Evolutionary conservation across 1,140 invertebrate species (phyloP).

Genomic region (Choristoneura fumiferana): DNA sequence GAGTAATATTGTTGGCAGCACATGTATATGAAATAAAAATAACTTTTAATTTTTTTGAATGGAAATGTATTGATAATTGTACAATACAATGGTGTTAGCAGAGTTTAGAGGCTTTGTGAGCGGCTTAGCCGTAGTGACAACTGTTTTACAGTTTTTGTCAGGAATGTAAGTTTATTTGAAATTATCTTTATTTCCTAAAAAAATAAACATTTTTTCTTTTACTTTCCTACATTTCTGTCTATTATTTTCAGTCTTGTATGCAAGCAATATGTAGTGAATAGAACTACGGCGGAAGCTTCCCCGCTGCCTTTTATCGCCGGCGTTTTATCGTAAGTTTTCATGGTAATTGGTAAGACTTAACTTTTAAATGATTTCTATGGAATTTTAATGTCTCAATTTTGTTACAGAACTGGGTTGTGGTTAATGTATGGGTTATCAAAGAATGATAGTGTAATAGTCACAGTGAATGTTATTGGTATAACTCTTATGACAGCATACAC

Average conservation of each 20-base stretch:
- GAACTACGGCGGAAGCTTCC: constrained; percentile 84
- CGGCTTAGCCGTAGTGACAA: constrained; percentile 52
- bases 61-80: background rate
- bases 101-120: constrained; percentile 47
- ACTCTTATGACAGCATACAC: constrained; percentile 82
- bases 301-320: constrained; percentile 87
- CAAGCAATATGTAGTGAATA: constrained; percentile 82
- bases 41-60: no score
- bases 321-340: constrained; percentile 84
- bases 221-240: constrained; percentile 28
- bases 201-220: constrained; percentile 33
- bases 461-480: constrained; percentile 85
- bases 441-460: constrained; percentile 81
- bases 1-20: no score
- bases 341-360: constrained; percentile 13
- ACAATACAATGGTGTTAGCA: constrained; percentile 37
- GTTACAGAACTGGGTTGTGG: constrained; percentile 83
- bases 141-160: constrained; percentile 60
- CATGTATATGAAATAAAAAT: no score
- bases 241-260: constrained; percentile 82
- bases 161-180: constrained; percentile 49
- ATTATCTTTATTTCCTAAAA: constrained; percentile 24
- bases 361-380: constrained; percentile 14
- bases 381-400: constrained; percentile 34
- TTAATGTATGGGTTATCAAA: constrained; percentile 84